Percentiles rank a stretch among this genome's conserved stretches.
phyloP scores from a whole-genome alignment of 2,888 invertebrate genomes.

The Macroteleia sp. region DNA sequence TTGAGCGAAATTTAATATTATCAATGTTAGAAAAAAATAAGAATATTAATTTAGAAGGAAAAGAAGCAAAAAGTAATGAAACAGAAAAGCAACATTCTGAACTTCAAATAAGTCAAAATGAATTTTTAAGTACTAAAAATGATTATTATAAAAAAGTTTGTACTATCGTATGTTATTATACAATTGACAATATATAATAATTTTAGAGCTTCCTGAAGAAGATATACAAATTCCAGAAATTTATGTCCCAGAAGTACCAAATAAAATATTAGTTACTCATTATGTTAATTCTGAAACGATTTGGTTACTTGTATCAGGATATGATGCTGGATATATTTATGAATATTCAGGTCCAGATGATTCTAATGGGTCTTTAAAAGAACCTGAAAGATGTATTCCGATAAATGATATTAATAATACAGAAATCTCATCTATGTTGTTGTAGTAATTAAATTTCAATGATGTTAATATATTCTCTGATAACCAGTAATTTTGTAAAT shows the following conservation, averaged over 20 bases:
- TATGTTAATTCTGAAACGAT: slow-evolving; percentile 85
- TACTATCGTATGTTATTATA: too few relatives aligned
- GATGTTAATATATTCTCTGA: too few relatives aligned
- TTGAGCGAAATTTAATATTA: slow-evolving; percentile 86
- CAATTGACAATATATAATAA: background rate
- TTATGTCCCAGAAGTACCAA: slow-evolving; percentile 86
- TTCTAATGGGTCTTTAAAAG: slow-evolving; percentile 76
- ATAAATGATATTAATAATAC: slow-evolving; percentile 86
- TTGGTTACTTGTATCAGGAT: slow-evolving; percentile 87
- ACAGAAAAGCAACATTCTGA: slow-evolving; percentile 86
- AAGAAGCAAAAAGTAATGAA: slow-evolving; percentile 86
- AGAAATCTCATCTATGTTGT: slow-evolving; percentile 85
- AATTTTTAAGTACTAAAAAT: slow-evolving; percentile 86
- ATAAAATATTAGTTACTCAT: slow-evolving; percentile 86
- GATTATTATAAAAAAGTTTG: too few relatives aligned
- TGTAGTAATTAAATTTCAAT: slow-evolving; percentile 77
- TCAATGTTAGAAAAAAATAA: slow-evolving; percentile 85
- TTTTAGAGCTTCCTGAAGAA: slow-evolving; percentile 82
- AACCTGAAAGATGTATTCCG: slow-evolving; percentile 84
- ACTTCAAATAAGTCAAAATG: slow-evolving; percentile 86
- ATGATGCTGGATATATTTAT: slow-evolving; percentile 88
- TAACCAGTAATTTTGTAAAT: too few relatives aligned
- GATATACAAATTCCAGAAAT: slow-evolving; percentile 84
- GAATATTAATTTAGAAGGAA: slow-evolving; percentile 85
- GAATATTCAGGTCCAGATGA: slow-evolving; percentile 83